These are phyloP conservation scores for Penaeus monodon DNA, from an alignment of 2,888 invertebrate species.

Conservation along the genomic window DNA sequence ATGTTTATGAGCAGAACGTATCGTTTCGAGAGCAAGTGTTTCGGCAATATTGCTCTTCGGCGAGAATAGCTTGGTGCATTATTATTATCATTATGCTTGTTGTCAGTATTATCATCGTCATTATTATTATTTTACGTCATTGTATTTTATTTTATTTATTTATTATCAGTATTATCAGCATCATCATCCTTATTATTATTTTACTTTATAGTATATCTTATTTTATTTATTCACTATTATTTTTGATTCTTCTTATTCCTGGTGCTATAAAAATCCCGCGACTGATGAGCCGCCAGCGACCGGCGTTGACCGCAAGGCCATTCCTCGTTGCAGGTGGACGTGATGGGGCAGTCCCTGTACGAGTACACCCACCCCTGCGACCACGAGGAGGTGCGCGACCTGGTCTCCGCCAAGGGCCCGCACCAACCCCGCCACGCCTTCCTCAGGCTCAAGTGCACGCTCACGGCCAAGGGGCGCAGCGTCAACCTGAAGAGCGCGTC, in stretches of 20 bases:
- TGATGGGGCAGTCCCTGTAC: constrained; percentile 93
- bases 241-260: too few species aligned
- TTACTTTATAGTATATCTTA: too few species aligned
- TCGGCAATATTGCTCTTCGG: too few species aligned
- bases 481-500: constrained; percentile 95
- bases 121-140: background rate
- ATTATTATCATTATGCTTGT: too few species aligned
- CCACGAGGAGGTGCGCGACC: constrained; percentile 86
- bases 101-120: too few species aligned
- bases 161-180: background rate
- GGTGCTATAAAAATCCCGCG: too few species aligned
- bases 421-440: constrained; percentile 76
- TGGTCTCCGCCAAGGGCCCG: constrained; percentile 70
- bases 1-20: too few species aligned
- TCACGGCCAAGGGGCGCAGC: constrained; percentile 91
- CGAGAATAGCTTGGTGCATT: too few species aligned
- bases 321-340: constrained; percentile 83
- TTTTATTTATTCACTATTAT: too few species aligned
- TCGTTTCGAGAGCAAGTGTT: too few species aligned
- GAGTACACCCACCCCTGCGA: constrained; percentile 97
- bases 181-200: too few species aligned
- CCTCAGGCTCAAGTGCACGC: constrained; percentile 90
- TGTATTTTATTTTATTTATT: background rate
- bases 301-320: background rate
- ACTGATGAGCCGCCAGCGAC: background rate